Conservation (phyloP, 2,797 vertebrate species). For the Tangara arthus region DNA sequence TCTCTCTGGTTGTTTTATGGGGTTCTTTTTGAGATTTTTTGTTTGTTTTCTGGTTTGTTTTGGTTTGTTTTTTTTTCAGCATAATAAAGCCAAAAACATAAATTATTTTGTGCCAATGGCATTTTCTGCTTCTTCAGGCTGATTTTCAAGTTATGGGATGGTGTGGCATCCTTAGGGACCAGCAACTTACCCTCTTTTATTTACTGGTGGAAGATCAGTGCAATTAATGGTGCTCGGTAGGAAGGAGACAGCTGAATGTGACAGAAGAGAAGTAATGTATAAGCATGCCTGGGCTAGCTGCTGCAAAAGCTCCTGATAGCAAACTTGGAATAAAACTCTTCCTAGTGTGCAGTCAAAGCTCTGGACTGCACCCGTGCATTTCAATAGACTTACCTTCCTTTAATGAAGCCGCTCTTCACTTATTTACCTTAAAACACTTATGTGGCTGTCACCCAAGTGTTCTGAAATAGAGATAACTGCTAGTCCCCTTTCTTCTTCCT, state of each 20-base stretch:
- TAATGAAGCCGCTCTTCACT: neutral
- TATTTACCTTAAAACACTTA: constrained; percentile 24
- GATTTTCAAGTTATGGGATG: neutral
- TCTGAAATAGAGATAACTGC: constrained; percentile 28
- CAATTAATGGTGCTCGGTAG: neutral
- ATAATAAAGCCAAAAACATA: neutral
- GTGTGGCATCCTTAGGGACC: neutral
- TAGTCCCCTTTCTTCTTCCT: constrained; percentile 3
- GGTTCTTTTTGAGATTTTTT: neutral
- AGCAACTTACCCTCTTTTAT: neutral
- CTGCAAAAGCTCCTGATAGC: neutral
- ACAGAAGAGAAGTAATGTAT: neutral
- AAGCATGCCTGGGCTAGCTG: neutral
- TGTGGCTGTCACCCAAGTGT: neutral
- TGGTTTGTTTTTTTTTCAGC: neutral
- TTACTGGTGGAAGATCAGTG: neutral
- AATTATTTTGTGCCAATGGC: neutral
- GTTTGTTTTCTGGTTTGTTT: neutral
- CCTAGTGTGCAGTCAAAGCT: neutral
- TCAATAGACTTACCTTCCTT: neutral
- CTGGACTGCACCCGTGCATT: neutral
- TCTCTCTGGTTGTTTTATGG: neutral
- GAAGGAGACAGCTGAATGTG: neutral
- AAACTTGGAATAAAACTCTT: neutral
- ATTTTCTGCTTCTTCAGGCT: neutral